Percentiles rank a stretch among this genome's conserved stretches.
Evolutionary conservation across 2,888 invertebrate genomes (phyloP).

Genomic region (Macaria liturata): DNA sequence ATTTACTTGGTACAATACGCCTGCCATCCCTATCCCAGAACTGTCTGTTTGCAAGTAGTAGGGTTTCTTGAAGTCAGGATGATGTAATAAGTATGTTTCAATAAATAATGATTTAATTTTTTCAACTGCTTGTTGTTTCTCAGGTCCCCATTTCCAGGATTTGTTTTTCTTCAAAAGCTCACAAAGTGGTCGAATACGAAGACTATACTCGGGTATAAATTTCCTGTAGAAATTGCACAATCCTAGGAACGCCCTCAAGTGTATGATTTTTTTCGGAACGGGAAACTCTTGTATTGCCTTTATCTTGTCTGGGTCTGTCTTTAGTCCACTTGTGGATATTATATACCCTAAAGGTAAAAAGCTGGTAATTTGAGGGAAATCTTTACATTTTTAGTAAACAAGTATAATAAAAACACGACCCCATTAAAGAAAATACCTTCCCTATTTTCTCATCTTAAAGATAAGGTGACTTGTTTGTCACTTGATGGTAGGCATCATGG

Average conservation of each 20-base stretch:
- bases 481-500: too few species aligned
- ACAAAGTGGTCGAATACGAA: conserved; percentile 24
- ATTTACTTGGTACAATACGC: not conserved
- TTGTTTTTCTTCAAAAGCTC: conserved; percentile 30
- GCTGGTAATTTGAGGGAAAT: too few species aligned
- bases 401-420: too few species aligned
- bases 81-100: not conserved
- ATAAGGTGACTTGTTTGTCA: too few species aligned
- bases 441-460: too few species aligned
- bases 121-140: conserved; percentile 16
- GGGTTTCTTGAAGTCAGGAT: conserved; percentile 1
- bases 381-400: too few species aligned
- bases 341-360: too few species aligned
- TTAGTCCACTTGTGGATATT: conserved; percentile 25
- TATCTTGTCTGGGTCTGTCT: conserved; percentile 12
- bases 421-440: too few species aligned
- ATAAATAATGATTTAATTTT: not conserved
- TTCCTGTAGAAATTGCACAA: conserved; percentile 37
- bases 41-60: conserved; percentile 1
- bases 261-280: conserved; percentile 30
- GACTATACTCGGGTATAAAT: conserved; percentile 33
- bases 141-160: conserved; percentile 24
- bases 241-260: conserved; percentile 36
- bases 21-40: not conserved
- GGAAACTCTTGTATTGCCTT: conserved; percentile 30